Percentiles rank a stretch among this genome's conserved stretches.
phyloP scores from a whole-genome alignment of 2,888 invertebrate species.

The Desoria tigrina region DNA sequence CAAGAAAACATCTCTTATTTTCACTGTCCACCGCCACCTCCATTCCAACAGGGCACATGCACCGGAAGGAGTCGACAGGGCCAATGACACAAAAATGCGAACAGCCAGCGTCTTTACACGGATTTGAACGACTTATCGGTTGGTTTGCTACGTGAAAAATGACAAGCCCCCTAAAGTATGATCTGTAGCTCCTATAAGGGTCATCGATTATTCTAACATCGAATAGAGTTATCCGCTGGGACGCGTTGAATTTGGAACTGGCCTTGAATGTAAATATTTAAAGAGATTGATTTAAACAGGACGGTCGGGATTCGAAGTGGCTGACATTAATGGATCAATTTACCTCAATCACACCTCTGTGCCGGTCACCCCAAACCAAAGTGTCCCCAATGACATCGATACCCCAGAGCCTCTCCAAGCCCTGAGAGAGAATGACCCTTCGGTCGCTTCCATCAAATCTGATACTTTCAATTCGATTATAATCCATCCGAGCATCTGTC shows the following conservation, averaged over 20 bases:
- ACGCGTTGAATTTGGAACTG: constrained; percentile 76
- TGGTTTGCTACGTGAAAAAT: constrained; percentile 73
- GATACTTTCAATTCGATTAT: constrained; percentile 72
- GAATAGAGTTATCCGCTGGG: constrained; percentile 63
- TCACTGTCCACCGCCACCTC: constrained; percentile 41
- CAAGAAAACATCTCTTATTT: constrained; percentile 32
- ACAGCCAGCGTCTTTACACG: constrained; percentile 68
- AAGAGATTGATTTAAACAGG: too few relatives aligned
- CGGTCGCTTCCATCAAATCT: constrained; percentile 70
- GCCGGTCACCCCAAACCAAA: constrained; percentile 93
- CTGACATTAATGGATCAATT: too few relatives aligned
- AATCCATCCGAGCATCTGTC: constrained; percentile 87
- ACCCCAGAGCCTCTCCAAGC: constrained; percentile 81
- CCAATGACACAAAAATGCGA: constrained; percentile 76
- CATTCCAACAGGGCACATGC: constrained; percentile 77
- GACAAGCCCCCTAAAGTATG: constrained; percentile 67
- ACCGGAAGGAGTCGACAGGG: constrained; percentile 60
- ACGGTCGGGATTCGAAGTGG: too few relatives aligned
- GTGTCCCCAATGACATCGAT: constrained; percentile 79
- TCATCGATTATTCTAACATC: constrained; percentile 61
- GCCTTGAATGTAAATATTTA: too few relatives aligned
- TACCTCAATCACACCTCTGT: constrained; percentile 71
- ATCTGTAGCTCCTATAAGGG: too few relatives aligned
- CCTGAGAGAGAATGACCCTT: constrained; percentile 60
- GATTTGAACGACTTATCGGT: constrained; percentile 59